These are phyloP conservation scores for Anastrepha ludens DNA, from an alignment of 1,140 invertebrate species.

Conservation along the genomic window DNA sequence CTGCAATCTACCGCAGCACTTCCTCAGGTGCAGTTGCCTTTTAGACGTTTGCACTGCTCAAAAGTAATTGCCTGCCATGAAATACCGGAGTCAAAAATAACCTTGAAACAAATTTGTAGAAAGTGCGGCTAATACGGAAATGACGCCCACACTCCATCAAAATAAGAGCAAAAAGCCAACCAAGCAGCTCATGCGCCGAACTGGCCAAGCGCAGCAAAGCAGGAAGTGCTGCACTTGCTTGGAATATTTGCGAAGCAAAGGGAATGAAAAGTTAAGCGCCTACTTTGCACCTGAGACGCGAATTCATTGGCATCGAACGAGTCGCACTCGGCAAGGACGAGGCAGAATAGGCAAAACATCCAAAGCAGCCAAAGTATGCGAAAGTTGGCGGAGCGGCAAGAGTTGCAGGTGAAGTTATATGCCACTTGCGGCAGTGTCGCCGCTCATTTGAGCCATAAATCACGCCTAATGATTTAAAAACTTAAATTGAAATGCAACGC, in stretches of 20 bases:
- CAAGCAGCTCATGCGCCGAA: not conserved
- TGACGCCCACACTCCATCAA: not conserved
- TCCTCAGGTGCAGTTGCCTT: not conserved
- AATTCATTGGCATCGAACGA: not conserved
- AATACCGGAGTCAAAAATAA: conserved; percentile 25
- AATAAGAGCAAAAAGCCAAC: not conserved
- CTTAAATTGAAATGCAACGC: conserved; percentile 49
- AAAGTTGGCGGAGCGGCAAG: not conserved
- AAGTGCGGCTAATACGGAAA: not conserved
- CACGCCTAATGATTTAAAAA: conserved; percentile 48
- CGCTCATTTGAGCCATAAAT: conserved; percentile 46
- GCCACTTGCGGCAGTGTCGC: not conserved
- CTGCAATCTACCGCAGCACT: not conserved
- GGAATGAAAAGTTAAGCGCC: conserved; percentile 6
- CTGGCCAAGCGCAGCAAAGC: not conserved
- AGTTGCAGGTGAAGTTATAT: conserved; percentile 4
- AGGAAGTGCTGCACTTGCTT: not conserved
- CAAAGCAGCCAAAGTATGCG: not conserved
- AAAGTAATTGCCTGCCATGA: conserved; percentile 37
- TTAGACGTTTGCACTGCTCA: conserved; percentile 12
- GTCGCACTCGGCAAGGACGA: not conserved
- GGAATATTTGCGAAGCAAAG: not conserved
- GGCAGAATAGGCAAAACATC: not conserved
- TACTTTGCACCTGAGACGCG: conserved; percentile 31
- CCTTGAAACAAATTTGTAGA: conserved; percentile 1